phyloP scores from a whole-genome alignment of 2,888 invertebrate genomes.

The Sisyra terminalis region DNA sequence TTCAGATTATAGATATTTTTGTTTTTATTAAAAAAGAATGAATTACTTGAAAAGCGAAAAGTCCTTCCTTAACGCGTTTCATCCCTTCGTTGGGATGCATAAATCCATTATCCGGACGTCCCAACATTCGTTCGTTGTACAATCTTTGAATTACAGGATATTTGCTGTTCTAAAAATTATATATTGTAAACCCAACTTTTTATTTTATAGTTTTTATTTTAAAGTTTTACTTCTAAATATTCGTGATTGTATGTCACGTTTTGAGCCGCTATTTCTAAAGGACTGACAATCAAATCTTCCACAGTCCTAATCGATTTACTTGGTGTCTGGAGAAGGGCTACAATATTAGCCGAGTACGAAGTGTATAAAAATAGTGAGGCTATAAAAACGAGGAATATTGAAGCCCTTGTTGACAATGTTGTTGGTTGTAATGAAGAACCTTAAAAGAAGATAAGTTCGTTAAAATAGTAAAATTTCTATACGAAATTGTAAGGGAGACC shows the following conservation, averaged over 20 bases:
- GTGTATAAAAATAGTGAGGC: slow-evolving; percentile 54
- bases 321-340: slow-evolving; percentile 55
- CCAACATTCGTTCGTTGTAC: slow-evolving; percentile 35
- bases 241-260: no score
- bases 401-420: slow-evolving; percentile 31
- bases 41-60: slow-evolving; percentile 41
- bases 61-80: slow-evolving; percentile 31
- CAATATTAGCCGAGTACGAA: slow-evolving; percentile 61
- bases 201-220: not conserved
- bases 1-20: no score
- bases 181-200: not conserved
- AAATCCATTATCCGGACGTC: slow-evolving; percentile 35
- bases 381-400: slow-evolving; percentile 42
- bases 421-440: not conserved
- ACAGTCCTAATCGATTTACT: slow-evolving; percentile 47
- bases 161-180: slow-evolving; percentile 29
- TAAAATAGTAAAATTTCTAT: no score
- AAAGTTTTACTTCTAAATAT: no score
- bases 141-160: slow-evolving; percentile 33
- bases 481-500: no score
- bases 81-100: slow-evolving; percentile 35
- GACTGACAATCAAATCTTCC: slow-evolving; percentile 30
- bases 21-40: no score
- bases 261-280: not conserved
- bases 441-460: not conserved